Evolutionary conservation across 2,797 vertebrate genomes (phyloP).

Genomic region (Mergus octosetaceus): DNA sequence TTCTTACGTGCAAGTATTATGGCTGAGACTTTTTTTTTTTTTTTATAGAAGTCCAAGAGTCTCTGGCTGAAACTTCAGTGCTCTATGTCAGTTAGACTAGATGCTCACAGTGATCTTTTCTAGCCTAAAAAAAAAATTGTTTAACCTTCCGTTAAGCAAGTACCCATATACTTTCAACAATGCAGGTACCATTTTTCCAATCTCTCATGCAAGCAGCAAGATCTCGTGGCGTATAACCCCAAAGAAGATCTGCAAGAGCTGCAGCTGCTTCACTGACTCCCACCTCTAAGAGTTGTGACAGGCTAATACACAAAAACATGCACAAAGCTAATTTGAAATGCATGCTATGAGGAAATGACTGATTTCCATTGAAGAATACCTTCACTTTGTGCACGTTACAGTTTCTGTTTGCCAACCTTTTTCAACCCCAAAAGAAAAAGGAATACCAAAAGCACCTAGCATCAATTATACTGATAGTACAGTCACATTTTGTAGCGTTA

Average conservation of each 20-base stretch:
- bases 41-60: not conserved
- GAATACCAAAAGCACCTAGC: not conserved
- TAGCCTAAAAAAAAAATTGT: not conserved
- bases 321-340: not conserved
- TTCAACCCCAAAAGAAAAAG: not conserved
- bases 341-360: not conserved
- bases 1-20: rapidly evolving
- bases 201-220: not conserved
- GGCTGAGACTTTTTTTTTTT: rapidly evolving
- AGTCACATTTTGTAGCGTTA: not conserved
- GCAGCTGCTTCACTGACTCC: not conserved
- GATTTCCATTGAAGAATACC: not conserved
- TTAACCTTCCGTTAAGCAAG: not conserved
- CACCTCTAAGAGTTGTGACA: not conserved
- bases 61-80: not conserved
- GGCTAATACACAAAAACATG: not conserved
- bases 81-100: not conserved
- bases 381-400: not conserved
- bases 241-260: not conserved
- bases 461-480: not conserved
- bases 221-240: not conserved
- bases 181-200: not conserved
- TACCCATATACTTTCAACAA: rapidly evolving
- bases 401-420: not conserved
- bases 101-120: not conserved